Evolutionary conservation across 2,797 vertebrate species (phyloP).

Genomic region (Melanotaenia maccullochi): DNA sequence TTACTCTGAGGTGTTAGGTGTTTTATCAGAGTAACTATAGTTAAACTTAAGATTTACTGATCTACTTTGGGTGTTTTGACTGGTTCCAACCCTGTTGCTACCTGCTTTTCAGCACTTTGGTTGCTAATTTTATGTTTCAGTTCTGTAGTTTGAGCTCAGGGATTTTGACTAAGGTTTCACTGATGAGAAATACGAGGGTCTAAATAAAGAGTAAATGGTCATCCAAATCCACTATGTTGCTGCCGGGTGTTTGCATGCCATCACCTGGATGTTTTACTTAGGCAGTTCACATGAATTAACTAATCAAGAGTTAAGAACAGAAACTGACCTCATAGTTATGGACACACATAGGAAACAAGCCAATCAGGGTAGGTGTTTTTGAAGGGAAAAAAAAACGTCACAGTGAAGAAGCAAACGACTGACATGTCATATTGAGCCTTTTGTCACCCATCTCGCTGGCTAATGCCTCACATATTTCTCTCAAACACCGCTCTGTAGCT

Average conservation of each 20-base stretch:
- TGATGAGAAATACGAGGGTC: constrained; percentile 37
- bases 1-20: constrained; percentile 46
- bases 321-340: constrained; percentile 22
- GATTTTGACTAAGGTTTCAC: constrained; percentile 53
- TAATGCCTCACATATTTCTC: constrained; percentile 48
- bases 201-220: constrained; percentile 68
- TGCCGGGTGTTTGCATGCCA: constrained; percentile 33
- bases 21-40: constrained; percentile 54
- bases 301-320: constrained; percentile 27
- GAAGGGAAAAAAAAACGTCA: constrained; percentile 6
- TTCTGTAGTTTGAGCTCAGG: constrained; percentile 35
- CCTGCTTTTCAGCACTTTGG: constrained; percentile 60
- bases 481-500: constrained; percentile 47
- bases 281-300: constrained; percentile 39
- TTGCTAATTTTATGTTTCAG: constrained; percentile 46
- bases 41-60: constrained; percentile 53
- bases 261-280: constrained; percentile 57
- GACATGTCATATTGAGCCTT: constrained; percentile 50
- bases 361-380: constrained; percentile 1
- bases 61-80: constrained; percentile 51
- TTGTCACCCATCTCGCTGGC: constrained; percentile 67
- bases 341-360: constrained; percentile 30
- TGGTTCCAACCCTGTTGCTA: constrained; percentile 47
- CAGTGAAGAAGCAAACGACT: constrained; percentile 7
- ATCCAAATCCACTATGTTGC: constrained; percentile 36